Percentiles rank a stretch among this genome's conserved stretches.
Conservation (phyloP, 1,140 invertebrate genomes). For the Bombus sibiricus region DNA sequence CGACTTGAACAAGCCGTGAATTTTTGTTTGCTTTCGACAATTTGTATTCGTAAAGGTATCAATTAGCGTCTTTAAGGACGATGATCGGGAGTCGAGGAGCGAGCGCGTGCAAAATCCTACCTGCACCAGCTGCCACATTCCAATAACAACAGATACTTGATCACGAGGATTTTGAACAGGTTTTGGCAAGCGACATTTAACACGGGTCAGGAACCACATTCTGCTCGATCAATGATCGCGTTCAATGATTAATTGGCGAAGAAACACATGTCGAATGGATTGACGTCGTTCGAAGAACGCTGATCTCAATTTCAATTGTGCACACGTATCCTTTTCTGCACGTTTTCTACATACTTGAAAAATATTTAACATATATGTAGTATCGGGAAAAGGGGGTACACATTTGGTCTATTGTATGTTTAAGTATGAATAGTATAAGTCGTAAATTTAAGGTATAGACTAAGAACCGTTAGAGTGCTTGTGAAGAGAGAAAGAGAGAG, state of each 20-base stretch:
- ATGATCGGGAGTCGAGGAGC: not conserved
- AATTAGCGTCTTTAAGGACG: not conserved
- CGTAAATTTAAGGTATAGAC: no score
- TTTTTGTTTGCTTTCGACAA: no score
- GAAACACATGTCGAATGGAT: not conserved
- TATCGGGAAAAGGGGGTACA: no score
- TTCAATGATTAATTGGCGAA: not conserved
- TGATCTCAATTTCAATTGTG: no score
- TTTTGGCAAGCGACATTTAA: not conserved
- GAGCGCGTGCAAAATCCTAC: not conserved
- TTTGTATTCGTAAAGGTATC: not conserved
- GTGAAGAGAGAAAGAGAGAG: no score
- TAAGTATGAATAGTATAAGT: no score
- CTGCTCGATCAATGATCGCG: not conserved
- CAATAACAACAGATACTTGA: slow-evolving; percentile 18
- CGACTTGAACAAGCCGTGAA: no score
- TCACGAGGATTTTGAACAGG: slow-evolving; percentile 13
- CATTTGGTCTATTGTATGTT: no score
- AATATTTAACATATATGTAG: no score
- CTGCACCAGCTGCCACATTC: slow-evolving; percentile 1
- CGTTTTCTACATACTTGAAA: not conserved
- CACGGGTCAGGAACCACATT: not conserved
- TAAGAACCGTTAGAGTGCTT: no score
- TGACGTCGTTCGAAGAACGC: no score
- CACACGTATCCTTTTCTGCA: no score